A percentile compares a stretch with the other conserved stretches of the same genome.
Conservation (phyloP, 2,888 invertebrate species). For the Sesamia inferens region DNA sequence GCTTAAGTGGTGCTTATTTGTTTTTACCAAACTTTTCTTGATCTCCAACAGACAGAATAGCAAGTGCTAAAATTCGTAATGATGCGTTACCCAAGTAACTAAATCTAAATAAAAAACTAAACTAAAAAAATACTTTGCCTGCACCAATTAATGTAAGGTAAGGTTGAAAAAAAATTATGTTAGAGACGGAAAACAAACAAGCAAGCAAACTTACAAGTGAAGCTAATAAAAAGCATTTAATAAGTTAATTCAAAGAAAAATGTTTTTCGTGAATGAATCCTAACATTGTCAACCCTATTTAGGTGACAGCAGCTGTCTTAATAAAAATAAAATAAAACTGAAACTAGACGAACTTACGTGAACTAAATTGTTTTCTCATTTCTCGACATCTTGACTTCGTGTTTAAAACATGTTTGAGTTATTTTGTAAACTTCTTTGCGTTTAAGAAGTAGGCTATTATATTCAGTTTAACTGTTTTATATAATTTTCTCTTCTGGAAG, state of each 20-base stretch:
- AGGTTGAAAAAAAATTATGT: too few species aligned
- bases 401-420: constrained; percentile 26
- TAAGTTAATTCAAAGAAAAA: not conserved
- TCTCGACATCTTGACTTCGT: constrained; percentile 31
- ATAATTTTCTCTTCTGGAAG: not conserved
- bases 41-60: too few species aligned
- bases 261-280: not conserved
- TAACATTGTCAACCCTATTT: constrained; percentile 35
- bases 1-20: too few species aligned
- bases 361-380: constrained; percentile 50
- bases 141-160: too few species aligned
- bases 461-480: constrained; percentile 1
- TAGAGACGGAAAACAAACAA: too few species aligned
- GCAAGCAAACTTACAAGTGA: too few species aligned
- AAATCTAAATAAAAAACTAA: too few species aligned
- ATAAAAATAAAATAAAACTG: constrained; percentile 44
- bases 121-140: too few species aligned
- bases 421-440: constrained; percentile 5
- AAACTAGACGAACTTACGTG: constrained; percentile 29
- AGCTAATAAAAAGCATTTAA: too few species aligned
- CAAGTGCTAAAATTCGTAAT: too few species aligned
- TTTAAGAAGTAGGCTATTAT: not conserved
- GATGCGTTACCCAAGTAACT: too few species aligned
- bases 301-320: constrained; percentile 41
- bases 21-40: too few species aligned